Conservation (phyloP, 2,888 invertebrate genomes). For the Laspeyria flexula region DNA sequence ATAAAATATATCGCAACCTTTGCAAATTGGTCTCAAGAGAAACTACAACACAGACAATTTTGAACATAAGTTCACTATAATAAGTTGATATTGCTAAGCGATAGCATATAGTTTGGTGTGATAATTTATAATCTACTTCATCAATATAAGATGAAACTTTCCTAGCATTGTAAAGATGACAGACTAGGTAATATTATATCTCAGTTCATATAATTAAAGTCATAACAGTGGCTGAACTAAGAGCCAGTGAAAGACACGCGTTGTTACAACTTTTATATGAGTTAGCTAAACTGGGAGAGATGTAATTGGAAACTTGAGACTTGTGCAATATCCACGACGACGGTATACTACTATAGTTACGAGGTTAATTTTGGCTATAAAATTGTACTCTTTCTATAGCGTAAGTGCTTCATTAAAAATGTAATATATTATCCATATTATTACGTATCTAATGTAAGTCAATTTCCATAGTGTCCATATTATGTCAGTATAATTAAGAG, state of each 20-base stretch:
- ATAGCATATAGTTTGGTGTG: too few species aligned
- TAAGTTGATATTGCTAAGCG: too few species aligned
- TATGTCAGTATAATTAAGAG: too few species aligned
- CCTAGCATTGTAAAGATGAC: not conserved
- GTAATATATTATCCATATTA: conserved; percentile 20
- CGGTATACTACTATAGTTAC: conserved; percentile 56
- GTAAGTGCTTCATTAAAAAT: conserved; percentile 39
- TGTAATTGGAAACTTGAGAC: conserved; percentile 82
- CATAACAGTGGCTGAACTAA: conserved; percentile 46
- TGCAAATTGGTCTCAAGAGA: too few species aligned
- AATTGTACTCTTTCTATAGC: conserved; percentile 50
- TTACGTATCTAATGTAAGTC: too few species aligned
- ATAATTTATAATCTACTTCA: too few species aligned
- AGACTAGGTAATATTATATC: conserved; percentile 1
- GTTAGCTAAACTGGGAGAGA: conserved; percentile 76
- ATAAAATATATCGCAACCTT: too few species aligned
- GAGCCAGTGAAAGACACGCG: conserved; percentile 64
- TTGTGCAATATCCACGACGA: conserved; percentile 54
- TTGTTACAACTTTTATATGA: conserved; percentile 81
- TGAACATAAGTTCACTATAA: too few species aligned
- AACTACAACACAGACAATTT: too few species aligned
- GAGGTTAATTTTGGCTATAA: conserved; percentile 67
- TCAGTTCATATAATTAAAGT: conserved; percentile 40
- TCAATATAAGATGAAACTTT: too few species aligned
- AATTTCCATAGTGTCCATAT: too few species aligned